Evolutionary conservation across 2,888 invertebrate genomes (phyloP), one percentile per base, ranked within the genome.

Genomic region (Platycheirus rosarum): DNA sequence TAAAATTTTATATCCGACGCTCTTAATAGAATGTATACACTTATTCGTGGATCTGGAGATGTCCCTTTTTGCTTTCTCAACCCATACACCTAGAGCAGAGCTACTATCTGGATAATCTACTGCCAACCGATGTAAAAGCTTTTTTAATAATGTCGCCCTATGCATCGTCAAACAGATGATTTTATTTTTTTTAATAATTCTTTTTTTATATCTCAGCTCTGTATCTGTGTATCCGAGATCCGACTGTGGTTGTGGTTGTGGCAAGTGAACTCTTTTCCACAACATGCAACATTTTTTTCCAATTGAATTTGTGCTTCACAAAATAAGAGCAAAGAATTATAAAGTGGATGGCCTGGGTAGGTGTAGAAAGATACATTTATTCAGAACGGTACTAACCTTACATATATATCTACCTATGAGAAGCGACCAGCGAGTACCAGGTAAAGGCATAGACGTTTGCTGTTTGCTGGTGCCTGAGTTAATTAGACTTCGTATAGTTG

Each of bases 401-500:
- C 8, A 5, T 8, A 32, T 8, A 5, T 32, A 32, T 8, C 3
- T 40, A 40, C n/a, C 37, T 35, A 35, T 8, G 2, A 2, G 37
- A 40, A 1, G 2, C 5, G 13, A 2, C 13, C 7, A n/a, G 3
- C 9, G 35, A 8, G 2, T 8, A 35, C n/a, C n/a, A n/a, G n/a
- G n/a, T 11, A 8, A 2, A 35, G 2, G 11, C 35, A 35, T 35
- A 11, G 26, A 23, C 48, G 48, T 46, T 35, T 46, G 16, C 23
- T 46, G n/a, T 20, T 16, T 18, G 35, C 37, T 76, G 23, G 63
- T 57, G 65, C 35, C 23, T 74, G 23, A 49, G 60, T 73, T 78
- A 78, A 71, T 73, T 62, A 68, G 53, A 78, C 73, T 23, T 73
- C n/a, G n/a, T n/a, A n/a, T 53, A 73, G 66, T 71, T 77, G 63